Base-by-base conservation (phyloP, 64 coral and sea anemone genomes). In the Montipora cactus region DNA sequence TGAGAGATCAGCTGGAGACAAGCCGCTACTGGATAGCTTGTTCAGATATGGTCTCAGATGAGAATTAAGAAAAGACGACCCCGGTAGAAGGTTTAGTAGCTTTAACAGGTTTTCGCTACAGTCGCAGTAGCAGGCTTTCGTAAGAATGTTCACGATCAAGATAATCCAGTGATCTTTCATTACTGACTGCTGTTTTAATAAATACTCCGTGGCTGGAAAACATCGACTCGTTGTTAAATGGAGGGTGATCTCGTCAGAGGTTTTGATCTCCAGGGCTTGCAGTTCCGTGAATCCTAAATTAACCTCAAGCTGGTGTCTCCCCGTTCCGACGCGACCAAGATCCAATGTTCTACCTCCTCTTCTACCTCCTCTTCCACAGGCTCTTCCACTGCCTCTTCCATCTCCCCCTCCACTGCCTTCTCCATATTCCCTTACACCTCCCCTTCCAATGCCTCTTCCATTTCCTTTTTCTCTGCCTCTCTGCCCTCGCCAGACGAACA, bases 21-120 rank as follows among this genome's bases (percentile, higher is more conserved):
- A 6, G 5, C 75, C 2, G 14, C 22, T 67, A 18, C 3, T 9
- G 16, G 20, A 14, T 25, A 78, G 12, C 61, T 68, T 57, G 23
- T 93, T 93, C 59, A 93, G 78, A 49, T 66, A 87, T 16, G 12
- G 8, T 37, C 81, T 86, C 5, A 93, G 55, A 19, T 88, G 83
- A 14, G n/a, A 8, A 20, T 20, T 93, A 14, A 93, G 20, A 48
- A 83, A 93, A 3, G 22, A 21, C 6, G 91, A 93, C 53, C 28
- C 22, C 4, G 66, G 91, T 16, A 93, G 61, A 4, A 77, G 59
- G 45, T 49, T 87, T 18, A 93, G 53, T 3, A 93, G 45, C 66
- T 80, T 93, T 4, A 80, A n/a, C 59, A 79, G 47, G 44, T 44
- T 37, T 20, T 76, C 74, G 5, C 62, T 88, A 1, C 58, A 79